Evolutionary conservation across 2,888 invertebrate genomes (phyloP).

Genomic region (Eulithis prunata): DNA sequence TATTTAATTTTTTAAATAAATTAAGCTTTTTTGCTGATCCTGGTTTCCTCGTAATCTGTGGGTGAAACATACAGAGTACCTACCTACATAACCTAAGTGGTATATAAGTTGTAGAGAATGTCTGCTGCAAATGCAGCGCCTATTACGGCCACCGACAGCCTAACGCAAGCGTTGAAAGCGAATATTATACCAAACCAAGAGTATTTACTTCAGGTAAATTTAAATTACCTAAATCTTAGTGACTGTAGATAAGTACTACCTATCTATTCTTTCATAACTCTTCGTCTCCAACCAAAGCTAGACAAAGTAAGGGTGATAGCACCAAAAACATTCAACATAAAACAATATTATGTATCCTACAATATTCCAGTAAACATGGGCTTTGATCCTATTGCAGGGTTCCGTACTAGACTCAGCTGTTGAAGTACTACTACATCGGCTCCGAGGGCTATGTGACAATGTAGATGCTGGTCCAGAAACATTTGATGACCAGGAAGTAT

Average conservation of each 20-base stretch:
- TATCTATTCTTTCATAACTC: no score
- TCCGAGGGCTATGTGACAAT: slow-evolving; percentile 96
- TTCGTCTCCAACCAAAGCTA: not conserved
- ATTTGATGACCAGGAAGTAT: slow-evolving; percentile 97
- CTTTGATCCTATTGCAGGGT: slow-evolving; percentile 82
- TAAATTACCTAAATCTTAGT: no score
- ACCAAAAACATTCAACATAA: not conserved
- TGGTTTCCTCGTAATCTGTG: no score
- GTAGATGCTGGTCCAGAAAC: slow-evolving; percentile 95
- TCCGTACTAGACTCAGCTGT: slow-evolving; percentile 96
- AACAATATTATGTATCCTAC: no score
- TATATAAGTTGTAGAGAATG: slow-evolving; percentile 43
- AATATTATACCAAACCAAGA: slow-evolving; percentile 97
- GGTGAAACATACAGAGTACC: no score
- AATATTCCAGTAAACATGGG: no score
- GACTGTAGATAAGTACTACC: no score
- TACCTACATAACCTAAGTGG: no score
- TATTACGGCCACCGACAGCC: slow-evolving; percentile 89
- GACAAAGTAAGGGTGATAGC: not conserved
- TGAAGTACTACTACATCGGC: slow-evolving; percentile 94
- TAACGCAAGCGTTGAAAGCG: slow-evolving; percentile 91
- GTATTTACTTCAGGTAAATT: slow-evolving; percentile 88
- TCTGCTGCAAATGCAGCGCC: slow-evolving; percentile 73
- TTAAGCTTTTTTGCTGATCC: no score
- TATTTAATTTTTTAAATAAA: no score